Evolutionary conservation across 2,113 vertebrate genomes (phyloP).

Genomic region (Myrmecobius fasciatus): DNA sequence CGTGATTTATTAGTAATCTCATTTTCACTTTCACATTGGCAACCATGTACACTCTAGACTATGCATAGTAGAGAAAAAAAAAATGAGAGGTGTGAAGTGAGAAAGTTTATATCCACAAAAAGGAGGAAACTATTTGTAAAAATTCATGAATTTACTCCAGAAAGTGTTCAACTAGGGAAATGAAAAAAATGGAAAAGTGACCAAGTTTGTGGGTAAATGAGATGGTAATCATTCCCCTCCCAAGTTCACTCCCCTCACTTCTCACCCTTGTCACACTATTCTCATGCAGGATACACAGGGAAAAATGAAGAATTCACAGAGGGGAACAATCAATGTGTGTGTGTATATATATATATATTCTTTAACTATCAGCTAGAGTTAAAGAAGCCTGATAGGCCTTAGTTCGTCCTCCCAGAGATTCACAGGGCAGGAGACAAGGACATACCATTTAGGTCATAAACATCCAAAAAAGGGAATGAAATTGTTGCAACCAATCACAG

Average conservation of each 20-base stretch:
- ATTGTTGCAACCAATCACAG: no score
- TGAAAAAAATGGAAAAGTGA: neutral
- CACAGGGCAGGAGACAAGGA: no score
- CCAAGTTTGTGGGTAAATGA: neutral
- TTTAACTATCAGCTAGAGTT: no score
- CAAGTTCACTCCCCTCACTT: no score
- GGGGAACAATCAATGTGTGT: no score
- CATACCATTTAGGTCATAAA: no score
- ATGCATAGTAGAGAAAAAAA: neutral
- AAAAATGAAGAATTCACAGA: no score
- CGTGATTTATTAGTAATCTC: neutral
- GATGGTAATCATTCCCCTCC: no score
- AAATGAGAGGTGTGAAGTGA: neutral
- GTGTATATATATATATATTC: no score
- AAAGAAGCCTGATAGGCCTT: no score
- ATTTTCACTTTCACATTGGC: neutral
- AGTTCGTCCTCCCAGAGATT: no score
- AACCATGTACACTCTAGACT: neutral
- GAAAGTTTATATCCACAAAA: neutral
- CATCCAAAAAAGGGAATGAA: no score
- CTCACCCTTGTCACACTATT: neutral
- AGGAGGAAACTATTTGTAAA: neutral
- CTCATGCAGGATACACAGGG: neutral
- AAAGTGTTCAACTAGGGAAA: neutral
- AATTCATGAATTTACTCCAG: neutral